Percentiles rank a stretch among this genome's conserved stretches.
Evolutionary conservation across 2,113 vertebrate species (phyloP).

Genomic region (Cyanoramphus novaezelandiae): DNA sequence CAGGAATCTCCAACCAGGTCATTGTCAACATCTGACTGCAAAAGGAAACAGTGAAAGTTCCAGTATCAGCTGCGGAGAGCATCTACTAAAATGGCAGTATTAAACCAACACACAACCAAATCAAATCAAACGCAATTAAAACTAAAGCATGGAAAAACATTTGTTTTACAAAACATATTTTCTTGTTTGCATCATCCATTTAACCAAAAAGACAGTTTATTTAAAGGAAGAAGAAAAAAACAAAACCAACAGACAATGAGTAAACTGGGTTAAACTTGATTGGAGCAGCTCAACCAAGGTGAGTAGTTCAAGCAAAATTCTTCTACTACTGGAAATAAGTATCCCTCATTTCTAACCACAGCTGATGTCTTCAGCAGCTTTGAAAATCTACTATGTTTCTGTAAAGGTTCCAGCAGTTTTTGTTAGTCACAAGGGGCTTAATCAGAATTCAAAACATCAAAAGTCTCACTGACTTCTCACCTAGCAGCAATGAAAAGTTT

Average conservation of each 20-base stretch:
- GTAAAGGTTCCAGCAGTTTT: neutral
- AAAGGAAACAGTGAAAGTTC: conserved; percentile 46
- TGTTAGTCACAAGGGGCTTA: neutral
- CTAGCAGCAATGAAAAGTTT: neutral
- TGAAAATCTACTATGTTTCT: neutral
- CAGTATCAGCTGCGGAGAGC: neutral
- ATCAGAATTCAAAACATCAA: neutral
- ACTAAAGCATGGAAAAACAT: neutral
- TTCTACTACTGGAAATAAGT: neutral
- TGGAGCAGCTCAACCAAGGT: neutral
- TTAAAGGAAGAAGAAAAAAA: neutral
- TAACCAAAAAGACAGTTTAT: neutral
- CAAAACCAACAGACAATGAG: neutral
- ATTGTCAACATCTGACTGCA: conserved; percentile 91
- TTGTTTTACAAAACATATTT: neutral
- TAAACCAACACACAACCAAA: neutral
- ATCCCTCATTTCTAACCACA: neutral
- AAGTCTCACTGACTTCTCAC: neutral
- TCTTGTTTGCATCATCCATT: neutral
- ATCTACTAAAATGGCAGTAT: neutral
- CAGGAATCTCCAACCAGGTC: conserved; percentile 96
- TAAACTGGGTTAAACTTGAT: neutral
- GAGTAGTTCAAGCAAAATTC: neutral
- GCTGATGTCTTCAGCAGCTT: neutral
- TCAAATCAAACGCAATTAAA: neutral